Conservation (phyloP, 2,797 vertebrate genomes). For the Lagodon rhomboides region DNA sequence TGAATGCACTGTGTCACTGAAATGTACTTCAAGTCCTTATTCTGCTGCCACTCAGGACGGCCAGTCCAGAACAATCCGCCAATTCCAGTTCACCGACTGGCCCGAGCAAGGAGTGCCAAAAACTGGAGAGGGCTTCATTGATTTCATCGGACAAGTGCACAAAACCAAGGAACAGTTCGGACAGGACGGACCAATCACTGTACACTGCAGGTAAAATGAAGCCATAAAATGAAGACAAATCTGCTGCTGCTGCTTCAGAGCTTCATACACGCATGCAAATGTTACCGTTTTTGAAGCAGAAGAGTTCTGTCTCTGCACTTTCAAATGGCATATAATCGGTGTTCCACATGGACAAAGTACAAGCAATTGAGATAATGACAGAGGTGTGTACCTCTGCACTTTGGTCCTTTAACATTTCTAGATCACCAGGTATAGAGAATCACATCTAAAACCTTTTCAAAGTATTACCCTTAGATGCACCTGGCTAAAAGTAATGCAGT, state of each 20-base stretch:
- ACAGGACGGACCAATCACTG: slow-evolving; percentile 96
- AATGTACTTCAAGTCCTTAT: slow-evolving; percentile 22
- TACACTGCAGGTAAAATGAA: slow-evolving; percentile 93
- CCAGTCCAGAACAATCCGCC: slow-evolving; percentile 96
- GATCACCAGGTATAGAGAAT: neutral
- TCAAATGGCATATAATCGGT: neutral
- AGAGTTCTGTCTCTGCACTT: neutral
- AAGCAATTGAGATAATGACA: neutral
- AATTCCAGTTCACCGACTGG: slow-evolving; percentile 99
- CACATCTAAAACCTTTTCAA: neutral
- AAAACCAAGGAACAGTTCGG: slow-evolving; percentile 99
- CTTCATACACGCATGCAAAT: neutral
- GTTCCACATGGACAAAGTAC: neutral
- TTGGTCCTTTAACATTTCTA: neutral
- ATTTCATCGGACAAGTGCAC: slow-evolving; percentile 98
- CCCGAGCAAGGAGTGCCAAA: slow-evolving; percentile 98
- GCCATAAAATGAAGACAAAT: neutral
- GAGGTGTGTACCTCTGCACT: neutral
- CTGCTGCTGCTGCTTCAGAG: neutral
- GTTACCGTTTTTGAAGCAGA: neutral
- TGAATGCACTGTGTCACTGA: neutral
- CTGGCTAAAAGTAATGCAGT: neutral
- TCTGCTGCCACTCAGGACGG: slow-evolving; percentile 86
- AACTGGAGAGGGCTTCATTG: slow-evolving; percentile 97
- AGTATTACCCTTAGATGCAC: neutral